Evolutionary conservation across 2,797 vertebrate genomes (phyloP).

Genomic region (Acomys russatus): DNA sequence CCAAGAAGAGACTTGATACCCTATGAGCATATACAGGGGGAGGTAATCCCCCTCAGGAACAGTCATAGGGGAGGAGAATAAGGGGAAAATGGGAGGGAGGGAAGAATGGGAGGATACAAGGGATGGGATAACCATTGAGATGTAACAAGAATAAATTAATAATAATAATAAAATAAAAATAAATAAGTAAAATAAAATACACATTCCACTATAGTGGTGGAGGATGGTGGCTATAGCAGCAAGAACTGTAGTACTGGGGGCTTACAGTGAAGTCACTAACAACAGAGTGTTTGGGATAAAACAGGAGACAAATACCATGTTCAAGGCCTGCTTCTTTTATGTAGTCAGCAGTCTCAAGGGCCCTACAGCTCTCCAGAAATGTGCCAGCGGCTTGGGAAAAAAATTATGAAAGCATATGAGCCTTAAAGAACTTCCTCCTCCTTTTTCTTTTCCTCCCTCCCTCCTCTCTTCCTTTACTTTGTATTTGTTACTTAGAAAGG

Average conservation of each 20-base stretch:
- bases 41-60: no score
- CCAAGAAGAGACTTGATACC: no score
- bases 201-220: fast-evolving
- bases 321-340: not conserved
- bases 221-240: not conserved
- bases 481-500: not conserved
- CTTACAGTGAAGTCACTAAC: not conserved
- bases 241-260: fast-evolving
- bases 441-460: not conserved
- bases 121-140: no score
- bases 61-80: no score
- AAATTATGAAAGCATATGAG: not conserved
- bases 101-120: no score
- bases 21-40: no score
- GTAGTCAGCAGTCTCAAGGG: no score
- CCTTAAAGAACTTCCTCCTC: not conserved
- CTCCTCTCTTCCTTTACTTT: not conserved
- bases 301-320: no score
- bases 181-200: no score
- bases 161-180: no score
- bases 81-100: no score
- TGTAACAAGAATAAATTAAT: no score
- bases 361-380: not conserved
- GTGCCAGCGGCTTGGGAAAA: fast-evolving
- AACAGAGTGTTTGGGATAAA: not conserved